Evolutionary conservation across 2,888 invertebrate genomes (phyloP).

Genomic region (Rapana venosa): DNA sequence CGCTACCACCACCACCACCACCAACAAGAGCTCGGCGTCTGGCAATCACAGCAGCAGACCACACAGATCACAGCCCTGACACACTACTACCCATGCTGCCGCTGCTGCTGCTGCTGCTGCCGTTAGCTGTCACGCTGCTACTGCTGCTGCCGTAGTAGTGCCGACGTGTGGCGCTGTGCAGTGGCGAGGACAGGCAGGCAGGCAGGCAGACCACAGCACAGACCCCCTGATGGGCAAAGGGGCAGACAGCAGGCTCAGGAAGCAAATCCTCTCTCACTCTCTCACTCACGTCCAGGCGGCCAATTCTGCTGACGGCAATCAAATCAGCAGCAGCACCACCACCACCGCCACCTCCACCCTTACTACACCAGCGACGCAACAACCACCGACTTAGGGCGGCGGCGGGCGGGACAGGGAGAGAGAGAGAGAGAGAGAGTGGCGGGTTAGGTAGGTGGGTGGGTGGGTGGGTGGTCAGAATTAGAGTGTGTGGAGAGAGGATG

Average conservation of each 20-base stretch:
- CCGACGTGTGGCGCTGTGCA: not conserved
- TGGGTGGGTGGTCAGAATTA: not conserved
- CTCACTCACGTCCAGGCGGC: not conserved
- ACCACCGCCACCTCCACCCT: conserved; percentile 2
- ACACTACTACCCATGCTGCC: too few relatives aligned
- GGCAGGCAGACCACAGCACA: too few relatives aligned
- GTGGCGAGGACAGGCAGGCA: not conserved
- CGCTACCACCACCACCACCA: not conserved
- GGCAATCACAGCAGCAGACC: not conserved
- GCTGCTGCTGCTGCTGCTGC: too few relatives aligned
- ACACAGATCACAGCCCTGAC: not conserved
- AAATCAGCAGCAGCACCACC: conserved; percentile 7
- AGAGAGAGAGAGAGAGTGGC: too few relatives aligned
- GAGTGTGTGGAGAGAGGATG: not conserved
- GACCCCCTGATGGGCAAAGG: not conserved
- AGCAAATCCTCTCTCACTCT: not conserved
- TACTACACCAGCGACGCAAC: conserved; percentile 13
- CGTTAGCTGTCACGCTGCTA: too few relatives aligned
- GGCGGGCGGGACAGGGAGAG: not conserved
- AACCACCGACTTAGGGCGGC: not conserved
- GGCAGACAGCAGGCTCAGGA: too few relatives aligned
- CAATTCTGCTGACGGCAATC: conserved; percentile 20
- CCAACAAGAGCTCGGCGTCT: not conserved
- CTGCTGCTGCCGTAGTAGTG: not conserved
- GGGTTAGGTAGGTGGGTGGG: too few relatives aligned